phyloP scores from a whole-genome alignment of 37 sponge, comb jelly and placozoan species.

The Petrosia ficiformis region DNA sequence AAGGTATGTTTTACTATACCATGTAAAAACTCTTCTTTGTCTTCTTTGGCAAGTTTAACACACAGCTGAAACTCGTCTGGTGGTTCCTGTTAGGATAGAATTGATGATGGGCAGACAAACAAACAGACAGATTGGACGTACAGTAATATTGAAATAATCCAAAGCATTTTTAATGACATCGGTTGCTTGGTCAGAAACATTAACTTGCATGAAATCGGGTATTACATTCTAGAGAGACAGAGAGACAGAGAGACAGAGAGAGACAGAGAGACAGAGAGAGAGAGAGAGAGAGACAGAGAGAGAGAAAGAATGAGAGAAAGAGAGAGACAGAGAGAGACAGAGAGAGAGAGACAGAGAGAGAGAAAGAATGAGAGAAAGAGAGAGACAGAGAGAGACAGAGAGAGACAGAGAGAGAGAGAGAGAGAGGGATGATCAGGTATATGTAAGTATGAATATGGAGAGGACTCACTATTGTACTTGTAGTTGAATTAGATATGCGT shows the following conservation, averaged over 20 bases:
- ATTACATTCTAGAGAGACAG: conserved; percentile 10
- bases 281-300: conserved; percentile 57
- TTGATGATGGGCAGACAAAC: background rate
- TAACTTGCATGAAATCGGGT: conserved; percentile 25
- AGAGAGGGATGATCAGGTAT: background rate
- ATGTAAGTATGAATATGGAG: no score
- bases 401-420: conserved; percentile 30
- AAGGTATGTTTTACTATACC: conserved; percentile 31
- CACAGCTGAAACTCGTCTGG: conserved; percentile 49
- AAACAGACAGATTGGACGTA: conserved; percentile 9
- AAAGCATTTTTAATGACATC: conserved; percentile 42
- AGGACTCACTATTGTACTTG: no score
- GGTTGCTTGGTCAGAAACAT: conserved; percentile 17
- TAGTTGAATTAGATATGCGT: no score
- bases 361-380: no score
- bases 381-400: conserved; percentile 26
- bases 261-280: conserved; percentile 53
- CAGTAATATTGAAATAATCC: conserved; percentile 36
- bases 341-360: no score
- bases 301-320: conserved; percentile 30
- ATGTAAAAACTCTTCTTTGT: conserved; percentile 15
- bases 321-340: conserved; percentile 7
- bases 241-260: conserved; percentile 16
- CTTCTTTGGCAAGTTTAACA: conserved; percentile 60
- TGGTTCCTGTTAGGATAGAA: conserved; percentile 19